Percentiles rank a stretch among this genome's conserved stretches.
These are phyloP conservation scores for Calliphora vicina DNA, from an alignment of 1,140 invertebrate species.

Conservation along the genomic window DNA sequence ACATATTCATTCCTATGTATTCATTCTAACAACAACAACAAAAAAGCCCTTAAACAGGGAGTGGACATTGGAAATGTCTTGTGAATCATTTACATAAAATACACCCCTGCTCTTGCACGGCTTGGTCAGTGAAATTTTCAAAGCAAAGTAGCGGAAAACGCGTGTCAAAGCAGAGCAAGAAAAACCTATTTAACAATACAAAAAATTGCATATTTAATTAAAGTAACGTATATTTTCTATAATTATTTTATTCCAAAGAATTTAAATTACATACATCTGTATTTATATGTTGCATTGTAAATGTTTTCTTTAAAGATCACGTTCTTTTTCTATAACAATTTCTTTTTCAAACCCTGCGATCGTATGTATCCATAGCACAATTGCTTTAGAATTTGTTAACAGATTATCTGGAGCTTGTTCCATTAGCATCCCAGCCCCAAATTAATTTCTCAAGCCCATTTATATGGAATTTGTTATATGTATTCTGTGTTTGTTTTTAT, in stretches of 20 bases:
- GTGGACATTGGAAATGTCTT: slow-evolving; percentile 1
- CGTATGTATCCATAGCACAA: too few species aligned
- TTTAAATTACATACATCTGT: too few species aligned
- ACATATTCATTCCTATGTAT: too few species aligned
- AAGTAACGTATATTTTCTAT: slow-evolving; percentile 21
- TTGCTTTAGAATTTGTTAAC: too few species aligned
- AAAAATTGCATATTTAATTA: not conserved
- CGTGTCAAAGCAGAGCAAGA: not conserved
- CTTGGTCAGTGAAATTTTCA: not conserved
- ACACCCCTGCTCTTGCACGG: not conserved
- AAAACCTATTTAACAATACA: not conserved
- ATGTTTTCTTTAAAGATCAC: too few species aligned
- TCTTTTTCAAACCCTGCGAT: too few species aligned
- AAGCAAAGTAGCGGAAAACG: not conserved
- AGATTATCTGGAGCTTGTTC: too few species aligned
- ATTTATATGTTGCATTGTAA: too few species aligned
- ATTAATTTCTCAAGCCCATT: not conserved
- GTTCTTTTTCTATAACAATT: too few species aligned
- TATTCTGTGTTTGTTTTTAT: not conserved
- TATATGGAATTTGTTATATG: not conserved
- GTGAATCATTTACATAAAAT: slow-evolving; percentile 17
- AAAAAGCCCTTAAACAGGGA: not conserved
- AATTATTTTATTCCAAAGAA: too few species aligned
- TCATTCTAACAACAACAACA: not conserved
- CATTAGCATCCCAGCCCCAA: too few species aligned